Evolutionary conservation across 2,888 invertebrate genomes (phyloP).

Genomic region (Caenorhabditis afra): DNA sequence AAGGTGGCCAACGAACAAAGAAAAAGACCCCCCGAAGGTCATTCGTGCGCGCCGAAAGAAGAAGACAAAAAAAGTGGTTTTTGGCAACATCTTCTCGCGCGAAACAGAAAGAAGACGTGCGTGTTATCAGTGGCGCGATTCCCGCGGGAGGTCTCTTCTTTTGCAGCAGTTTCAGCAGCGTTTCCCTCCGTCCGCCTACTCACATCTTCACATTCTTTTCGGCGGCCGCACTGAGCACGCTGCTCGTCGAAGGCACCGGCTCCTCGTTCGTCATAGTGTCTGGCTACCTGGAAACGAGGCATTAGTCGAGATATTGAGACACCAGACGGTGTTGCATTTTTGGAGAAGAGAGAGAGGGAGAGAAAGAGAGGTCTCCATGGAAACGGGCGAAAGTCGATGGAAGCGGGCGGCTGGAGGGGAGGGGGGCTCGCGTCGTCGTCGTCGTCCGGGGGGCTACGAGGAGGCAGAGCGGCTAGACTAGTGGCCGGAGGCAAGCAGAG

Average conservation of each 20-base stretch:
- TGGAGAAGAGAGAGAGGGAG: not conserved
- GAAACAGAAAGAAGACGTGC: conserved; percentile 20
- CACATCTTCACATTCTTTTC: conserved; percentile 47
- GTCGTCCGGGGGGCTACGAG: conserved; percentile 7
- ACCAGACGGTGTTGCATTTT: conserved; percentile 36
- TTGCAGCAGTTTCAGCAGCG: no score
- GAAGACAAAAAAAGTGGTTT: not conserved
- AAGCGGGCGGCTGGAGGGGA: not conserved
- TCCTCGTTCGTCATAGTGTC: conserved; percentile 54
- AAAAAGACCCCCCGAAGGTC: conserved; percentile 23
- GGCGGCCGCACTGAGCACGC: conserved; percentile 40
- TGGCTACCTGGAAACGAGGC: conserved; percentile 22
- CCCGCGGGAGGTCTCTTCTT: not conserved
- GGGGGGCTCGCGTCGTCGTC: not conserved
- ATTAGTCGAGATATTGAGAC: conserved; percentile 24
- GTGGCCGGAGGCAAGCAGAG: conserved; percentile 10
- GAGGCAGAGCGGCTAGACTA: conserved; percentile 1
- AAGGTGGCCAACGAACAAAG: not conserved
- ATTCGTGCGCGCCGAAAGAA: conserved; percentile 6
- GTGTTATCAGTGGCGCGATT: conserved; percentile 4
- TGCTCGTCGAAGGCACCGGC: conserved; percentile 50
- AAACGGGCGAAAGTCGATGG: conserved; percentile 15
- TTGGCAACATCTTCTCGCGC: not conserved
- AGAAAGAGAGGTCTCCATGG: conserved; percentile 34
- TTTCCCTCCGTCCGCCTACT: conserved; percentile 11